These are phyloP conservation scores for Anser brachyrhynchus DNA, from an alignment of 2,113 vertebrate species.

Conservation along the genomic window DNA sequence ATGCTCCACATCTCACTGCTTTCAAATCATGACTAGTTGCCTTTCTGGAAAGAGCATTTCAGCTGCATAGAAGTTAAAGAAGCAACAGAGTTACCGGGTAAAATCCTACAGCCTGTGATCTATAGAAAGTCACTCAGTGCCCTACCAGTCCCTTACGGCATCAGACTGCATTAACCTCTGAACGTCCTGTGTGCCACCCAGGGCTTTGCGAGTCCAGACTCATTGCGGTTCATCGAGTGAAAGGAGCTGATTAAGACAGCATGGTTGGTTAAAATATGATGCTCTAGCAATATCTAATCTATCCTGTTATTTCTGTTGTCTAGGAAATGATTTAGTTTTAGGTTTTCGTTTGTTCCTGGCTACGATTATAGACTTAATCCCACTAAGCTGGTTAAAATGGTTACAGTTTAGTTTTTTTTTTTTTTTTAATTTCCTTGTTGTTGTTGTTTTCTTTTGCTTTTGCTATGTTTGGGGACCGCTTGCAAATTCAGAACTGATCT, in stretches of 20 bases:
- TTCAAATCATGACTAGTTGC: slow-evolving; percentile 9
- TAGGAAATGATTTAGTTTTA: background rate
- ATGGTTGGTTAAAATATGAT: background rate
- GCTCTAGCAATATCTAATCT: background rate
- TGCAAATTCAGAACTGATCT: background rate
- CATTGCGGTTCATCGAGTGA: background rate
- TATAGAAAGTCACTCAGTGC: background rate
- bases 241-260: slow-evolving; percentile 16
- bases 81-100: background rate
- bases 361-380: background rate
- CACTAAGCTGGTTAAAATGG: background rate
- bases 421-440: no score
- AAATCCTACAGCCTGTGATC: slow-evolving; percentile 9
- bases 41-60: slow-evolving; percentile 30
- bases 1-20: background rate
- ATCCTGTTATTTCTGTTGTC: background rate
- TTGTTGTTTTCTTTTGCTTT: no score
- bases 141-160: background rate
- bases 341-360: background rate
- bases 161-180: background rate
- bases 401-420: no score
- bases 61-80: background rate
- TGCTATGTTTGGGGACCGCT: background rate
- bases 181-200: background rate
- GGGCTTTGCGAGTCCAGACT: background rate